Conservation (phyloP, 2,113 vertebrate genomes). For the Orientallactaga bullata region DNA sequence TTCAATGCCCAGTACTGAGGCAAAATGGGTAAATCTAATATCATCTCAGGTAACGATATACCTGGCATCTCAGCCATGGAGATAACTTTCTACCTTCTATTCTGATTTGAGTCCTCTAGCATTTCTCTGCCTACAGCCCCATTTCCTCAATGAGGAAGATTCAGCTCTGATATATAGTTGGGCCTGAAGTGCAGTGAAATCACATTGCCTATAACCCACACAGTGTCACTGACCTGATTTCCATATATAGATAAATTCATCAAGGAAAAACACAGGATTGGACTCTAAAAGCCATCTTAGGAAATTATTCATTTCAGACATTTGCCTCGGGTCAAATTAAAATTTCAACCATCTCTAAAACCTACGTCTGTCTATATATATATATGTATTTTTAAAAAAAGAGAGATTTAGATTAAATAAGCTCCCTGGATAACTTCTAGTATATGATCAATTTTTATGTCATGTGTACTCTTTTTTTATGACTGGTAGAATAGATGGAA, state of each 20-base stretch:
- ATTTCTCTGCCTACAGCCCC: conserved; percentile 44
- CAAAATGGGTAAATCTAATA: conserved; percentile 23
- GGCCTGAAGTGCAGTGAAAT: conserved; percentile 65
- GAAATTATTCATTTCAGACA: conserved; percentile 72
- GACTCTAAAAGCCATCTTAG: conserved; percentile 73
- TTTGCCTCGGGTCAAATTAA: conserved; percentile 75
- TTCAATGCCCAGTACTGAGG: conserved; percentile 24
- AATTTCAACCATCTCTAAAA: conserved; percentile 69
- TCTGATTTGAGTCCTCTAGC: conserved; percentile 44
- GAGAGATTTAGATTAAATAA: conserved; percentile 74
- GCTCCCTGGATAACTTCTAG: conserved; percentile 62
- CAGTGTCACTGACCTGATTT: conserved; percentile 74
- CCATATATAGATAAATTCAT: conserved; percentile 79
- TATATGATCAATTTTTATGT: conserved; percentile 70
- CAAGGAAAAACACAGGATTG: conserved; percentile 77
- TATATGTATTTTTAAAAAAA: conserved; percentile 61
- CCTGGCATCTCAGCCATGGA: not conserved
- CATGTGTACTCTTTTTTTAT: conserved; percentile 58
- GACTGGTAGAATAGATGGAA: conserved; percentile 59
- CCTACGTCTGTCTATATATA: conserved; percentile 32
- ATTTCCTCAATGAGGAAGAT: conserved; percentile 64
- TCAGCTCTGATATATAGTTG: conserved; percentile 54
- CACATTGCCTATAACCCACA: conserved; percentile 63
- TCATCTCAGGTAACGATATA: conserved; percentile 11
- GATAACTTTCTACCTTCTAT: conserved; percentile 56